A percentile compares a stretch with the other conserved stretches of the same genome.
Evolutionary conservation across 1,140 invertebrate genomes (phyloP).

Genomic region (Parasteatoda tepidariorum): DNA sequence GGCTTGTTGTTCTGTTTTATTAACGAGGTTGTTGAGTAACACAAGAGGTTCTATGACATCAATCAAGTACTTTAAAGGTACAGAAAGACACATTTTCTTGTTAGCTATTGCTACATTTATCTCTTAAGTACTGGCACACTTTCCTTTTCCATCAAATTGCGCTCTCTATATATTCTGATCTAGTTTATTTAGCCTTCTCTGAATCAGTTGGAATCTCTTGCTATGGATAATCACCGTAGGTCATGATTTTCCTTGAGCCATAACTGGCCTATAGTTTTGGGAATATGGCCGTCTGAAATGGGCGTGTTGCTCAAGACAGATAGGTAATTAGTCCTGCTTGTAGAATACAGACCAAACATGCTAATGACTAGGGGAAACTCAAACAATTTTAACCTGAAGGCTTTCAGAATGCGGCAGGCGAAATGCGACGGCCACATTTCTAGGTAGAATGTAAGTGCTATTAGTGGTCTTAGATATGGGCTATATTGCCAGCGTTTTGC

Average conservation of each 20-base stretch:
- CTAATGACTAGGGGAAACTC: constrained; percentile 33
- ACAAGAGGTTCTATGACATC: not conserved
- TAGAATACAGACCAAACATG: constrained; percentile 34
- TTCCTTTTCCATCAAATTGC: constrained; percentile 14
- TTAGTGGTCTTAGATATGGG: constrained; percentile 10
- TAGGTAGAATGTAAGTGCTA: constrained; percentile 13
- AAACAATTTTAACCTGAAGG: constrained; percentile 46
- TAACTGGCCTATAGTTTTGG: constrained; percentile 22
- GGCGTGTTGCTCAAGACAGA: constrained; percentile 44
- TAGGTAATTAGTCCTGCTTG: constrained; percentile 43
- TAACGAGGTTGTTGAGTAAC: not conserved
- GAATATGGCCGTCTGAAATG: constrained; percentile 27
- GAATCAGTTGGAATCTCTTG: not conserved
- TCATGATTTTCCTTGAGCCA: constrained; percentile 29
- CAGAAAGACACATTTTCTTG: not conserved
- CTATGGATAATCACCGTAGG: constrained; percentile 35
- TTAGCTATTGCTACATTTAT: not conserved
- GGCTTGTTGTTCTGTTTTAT: not conserved
- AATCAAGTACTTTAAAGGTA: not conserved
- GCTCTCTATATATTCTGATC: constrained; percentile 4
- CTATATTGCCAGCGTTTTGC: constrained; percentile 31
- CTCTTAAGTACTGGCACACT: not conserved
- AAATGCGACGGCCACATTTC: constrained; percentile 10
- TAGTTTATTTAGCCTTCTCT: not conserved
- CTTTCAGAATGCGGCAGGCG: constrained; percentile 10